A percentile compares a stretch with the other conserved stretches of the same genome.
These are phyloP conservation scores for Nemopilema nomurai DNA, from an alignment of 30 jellyfish, hydroid and myxozoan species.

Conservation along the genomic window DNA sequence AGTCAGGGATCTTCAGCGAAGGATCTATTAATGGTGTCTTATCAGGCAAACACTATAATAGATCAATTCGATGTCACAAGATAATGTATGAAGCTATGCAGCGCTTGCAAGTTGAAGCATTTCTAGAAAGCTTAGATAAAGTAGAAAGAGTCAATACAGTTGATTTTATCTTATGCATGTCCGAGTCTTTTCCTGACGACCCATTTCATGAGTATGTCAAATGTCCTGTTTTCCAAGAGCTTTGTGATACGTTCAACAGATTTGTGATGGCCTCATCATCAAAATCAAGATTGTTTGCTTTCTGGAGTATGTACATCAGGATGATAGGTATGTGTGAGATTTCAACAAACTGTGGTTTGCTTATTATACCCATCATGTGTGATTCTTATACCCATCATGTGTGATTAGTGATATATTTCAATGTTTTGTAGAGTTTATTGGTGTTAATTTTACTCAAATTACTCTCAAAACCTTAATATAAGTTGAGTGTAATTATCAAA, in stretches of 20 bases:
- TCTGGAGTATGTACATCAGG: conserved; percentile 38
- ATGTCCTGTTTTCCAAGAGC: conserved; percentile 9
- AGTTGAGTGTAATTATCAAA: not conserved
- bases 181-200: not conserved
- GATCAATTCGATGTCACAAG: conserved; percentile 50
- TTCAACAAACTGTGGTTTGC: not conserved
- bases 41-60: conserved; percentile 63
- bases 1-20: conserved; percentile 47
- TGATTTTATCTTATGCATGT: not conserved
- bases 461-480: not conserved
- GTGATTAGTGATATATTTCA: not conserved
- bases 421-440: not conserved
- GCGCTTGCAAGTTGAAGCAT: conserved; percentile 44
- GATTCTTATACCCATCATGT: not conserved
- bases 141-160: not conserved
- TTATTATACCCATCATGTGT: not conserved
- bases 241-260: conserved; percentile 8
- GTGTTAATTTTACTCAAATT: not conserved
- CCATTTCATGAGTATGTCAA: conserved; percentile 17
- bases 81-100: conserved; percentile 60
- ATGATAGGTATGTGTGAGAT: conserved; percentile 15
- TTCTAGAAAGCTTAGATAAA: conserved; percentile 4
- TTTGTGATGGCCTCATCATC: conserved; percentile 22
- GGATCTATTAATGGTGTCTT: conserved; percentile 62
- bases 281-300: conserved; percentile 19